Base-by-base conservation (phyloP, 1,140 invertebrate genomes). In the Pantala flavescens region DNA sequence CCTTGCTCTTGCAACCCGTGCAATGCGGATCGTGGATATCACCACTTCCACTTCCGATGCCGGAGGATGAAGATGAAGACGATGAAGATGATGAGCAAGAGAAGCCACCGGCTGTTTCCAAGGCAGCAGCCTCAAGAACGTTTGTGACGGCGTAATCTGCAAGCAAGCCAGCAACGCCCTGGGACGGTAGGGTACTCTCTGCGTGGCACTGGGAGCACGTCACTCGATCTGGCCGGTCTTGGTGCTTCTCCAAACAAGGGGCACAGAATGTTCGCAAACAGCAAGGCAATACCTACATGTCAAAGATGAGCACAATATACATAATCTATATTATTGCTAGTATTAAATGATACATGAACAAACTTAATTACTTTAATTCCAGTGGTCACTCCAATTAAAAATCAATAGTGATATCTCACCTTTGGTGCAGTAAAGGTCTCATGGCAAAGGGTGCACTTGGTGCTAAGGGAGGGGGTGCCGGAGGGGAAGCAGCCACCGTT, bases 181-280 rank as follows among this genome's bases (percentile, higher is more conserved):
- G 85, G 21, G 82, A 82, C 42, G 85, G 84, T 55, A 91, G 82
- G 43, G 86, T 84, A 76, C 88, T 90, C 80, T 92, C 91, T 71
- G 88, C 84, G 76, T 93, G 89, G 83, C 93, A 95, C 77, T 89
- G 89, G 0, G 93, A 89, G 82, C 94, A 96, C 70, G 88, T 87
- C 73, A 93, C 87, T 84, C 94, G 94, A 77, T 94, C 93, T 71
- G 90, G 87, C 80, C 89, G 87, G 55, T 88, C 88, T 80, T 88
- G 85, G 77, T 87, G 86, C 78, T 90, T 88, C 80, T 94, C 92
- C 78, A 94, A 82, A 83, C 93, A 95, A 77, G 85, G 84, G 80
- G 91, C 88, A 83, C 93, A 95, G 80, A 93, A 92, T 12, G 90
- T 90, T 83, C 94, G 93, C 79, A 93, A 91, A 85, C 93, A 95